A percentile compares a stretch with the other conserved stretches of the same genome.
These are phyloP conservation scores for Sternarchorhynchus goeldii DNA, from an alignment of 2,797 vertebrate species.

Conservation along the genomic window DNA sequence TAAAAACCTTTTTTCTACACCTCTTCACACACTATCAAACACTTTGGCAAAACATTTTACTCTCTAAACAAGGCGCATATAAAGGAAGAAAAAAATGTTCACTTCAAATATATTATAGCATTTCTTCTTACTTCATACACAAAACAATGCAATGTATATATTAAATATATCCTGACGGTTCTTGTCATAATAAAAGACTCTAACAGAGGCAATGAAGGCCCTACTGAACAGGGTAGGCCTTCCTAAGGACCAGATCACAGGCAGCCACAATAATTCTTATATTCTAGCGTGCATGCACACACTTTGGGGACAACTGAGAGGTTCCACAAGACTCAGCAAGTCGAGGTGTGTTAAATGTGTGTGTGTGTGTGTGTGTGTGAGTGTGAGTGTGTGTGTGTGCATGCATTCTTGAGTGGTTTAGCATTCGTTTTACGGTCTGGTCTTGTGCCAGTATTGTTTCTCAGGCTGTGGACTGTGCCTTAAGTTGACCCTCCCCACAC, in stretches of 20 bases:
- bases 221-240: constrained; percentile 65
- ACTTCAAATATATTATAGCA: constrained; percentile 82
- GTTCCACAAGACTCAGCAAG: background rate
- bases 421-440: constrained; percentile 11
- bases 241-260: constrained; percentile 73
- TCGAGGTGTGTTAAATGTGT: too few species aligned
- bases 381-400: background rate
- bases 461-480: constrained; percentile 23
- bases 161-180: constrained; percentile 80
- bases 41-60: constrained; percentile 72
- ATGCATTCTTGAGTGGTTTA: constrained; percentile 36
- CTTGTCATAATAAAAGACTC: constrained; percentile 70
- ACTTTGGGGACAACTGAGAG: constrained; percentile 8
- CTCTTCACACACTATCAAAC: constrained; percentile 69
- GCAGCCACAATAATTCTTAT: too few species aligned
- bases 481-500: constrained; percentile 34
- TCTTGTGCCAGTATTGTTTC: constrained; percentile 13
- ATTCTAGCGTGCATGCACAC: constrained; percentile 1
- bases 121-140: constrained; percentile 79
- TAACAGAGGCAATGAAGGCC: constrained; percentile 63
- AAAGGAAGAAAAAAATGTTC: constrained; percentile 71
- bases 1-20: constrained; percentile 53
- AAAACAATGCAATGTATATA: constrained; percentile 78
- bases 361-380: too few species aligned
- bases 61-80: constrained; percentile 69